Base-by-base conservation (phyloP, 2,113 vertebrate genomes). In the Platichthys stellatus region DNA sequence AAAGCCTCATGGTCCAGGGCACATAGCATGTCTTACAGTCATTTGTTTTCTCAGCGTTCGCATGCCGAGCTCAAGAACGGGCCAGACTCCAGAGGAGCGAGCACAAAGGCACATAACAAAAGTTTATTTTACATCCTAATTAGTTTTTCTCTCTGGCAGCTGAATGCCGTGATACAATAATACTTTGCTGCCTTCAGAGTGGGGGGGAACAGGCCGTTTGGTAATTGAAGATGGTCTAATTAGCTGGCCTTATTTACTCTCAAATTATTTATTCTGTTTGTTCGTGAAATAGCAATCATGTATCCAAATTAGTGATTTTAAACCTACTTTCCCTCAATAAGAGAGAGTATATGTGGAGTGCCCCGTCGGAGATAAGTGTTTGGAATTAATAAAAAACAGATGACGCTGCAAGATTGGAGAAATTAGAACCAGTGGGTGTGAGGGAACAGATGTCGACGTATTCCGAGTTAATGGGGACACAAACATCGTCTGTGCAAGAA, bases 111-210 rank as follows among this genome's bases (percentile, higher is more conserved):
- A 21, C 58, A 69, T 51, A 78, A 85, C 78, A 84, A 81, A 90
- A 54, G 72, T 64, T 40, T 74, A 74, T 83, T 90, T 87, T 80
- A 85, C 63, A 77, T 40, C 4, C 67, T 68, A 76, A 89, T 90
- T 84, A 84, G 86, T 88, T 88, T 89, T 78, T 76, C 54, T 80
- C 77, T 66, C 61, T 82, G 68, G 76, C 69, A 85, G 82, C 28
- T 62, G 78, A 80, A 80, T 63, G 40, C 18, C 3, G 35, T 11
- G 69, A 74, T 54, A 83, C 56, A 87, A 82, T 63, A 78, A 82
- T 65, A 78, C 63, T 69, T 77, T 31, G 31, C 31, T 31, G 5
- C 31, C 31, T 31, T 72, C 65, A 73, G 61, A 79, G 74, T 75
- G 47, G 47, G 77, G 47, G 45, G 23, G 43, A 57, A 51, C 59